Conservation (phyloP, 2,888 invertebrate species). For the Altica lythri region DNA sequence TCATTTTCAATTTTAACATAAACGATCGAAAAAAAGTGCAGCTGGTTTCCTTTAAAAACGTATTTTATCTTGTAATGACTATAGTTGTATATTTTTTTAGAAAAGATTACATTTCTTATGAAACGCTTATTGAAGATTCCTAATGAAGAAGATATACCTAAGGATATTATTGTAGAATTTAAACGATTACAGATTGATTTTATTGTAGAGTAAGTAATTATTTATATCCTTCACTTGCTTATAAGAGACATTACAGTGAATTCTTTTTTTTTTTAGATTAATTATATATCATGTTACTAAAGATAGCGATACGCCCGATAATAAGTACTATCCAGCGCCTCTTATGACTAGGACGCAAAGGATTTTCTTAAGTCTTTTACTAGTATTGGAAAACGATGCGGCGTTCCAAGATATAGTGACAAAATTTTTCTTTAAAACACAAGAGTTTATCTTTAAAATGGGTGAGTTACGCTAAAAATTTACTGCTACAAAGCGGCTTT, state of each 20-base stretch:
- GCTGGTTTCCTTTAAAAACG: neutral
- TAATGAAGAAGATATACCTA: constrained; percentile 41
- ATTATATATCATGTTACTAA: constrained; percentile 43
- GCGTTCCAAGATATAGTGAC: constrained; percentile 41
- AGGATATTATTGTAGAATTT: constrained; percentile 42
- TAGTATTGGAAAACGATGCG: constrained; percentile 48
- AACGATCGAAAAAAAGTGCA: constrained; percentile 4
- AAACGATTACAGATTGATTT: constrained; percentile 35
- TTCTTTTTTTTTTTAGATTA: constrained; percentile 38
- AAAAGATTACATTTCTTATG: constrained; percentile 37
- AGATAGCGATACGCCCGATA: constrained; percentile 49
- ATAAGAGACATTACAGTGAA: no score
- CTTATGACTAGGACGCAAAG: constrained; percentile 56
- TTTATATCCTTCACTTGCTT: no score
- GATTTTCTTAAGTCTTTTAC: constrained; percentile 53
- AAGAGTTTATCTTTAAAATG: constrained; percentile 13
- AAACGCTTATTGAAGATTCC: constrained; percentile 40
- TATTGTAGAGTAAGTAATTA: constrained; percentile 42
- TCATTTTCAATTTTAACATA: no score
- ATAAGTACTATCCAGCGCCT: constrained; percentile 57
- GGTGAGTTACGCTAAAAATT: constrained; percentile 5
- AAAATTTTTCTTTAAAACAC: constrained; percentile 38
- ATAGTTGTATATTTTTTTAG: constrained; percentile 28
- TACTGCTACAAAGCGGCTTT: no score
- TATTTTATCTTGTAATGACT: no score